Evolutionary conservation across 2,113 vertebrate genomes (phyloP).

Genomic region (Pterophyllum scalare): DNA sequence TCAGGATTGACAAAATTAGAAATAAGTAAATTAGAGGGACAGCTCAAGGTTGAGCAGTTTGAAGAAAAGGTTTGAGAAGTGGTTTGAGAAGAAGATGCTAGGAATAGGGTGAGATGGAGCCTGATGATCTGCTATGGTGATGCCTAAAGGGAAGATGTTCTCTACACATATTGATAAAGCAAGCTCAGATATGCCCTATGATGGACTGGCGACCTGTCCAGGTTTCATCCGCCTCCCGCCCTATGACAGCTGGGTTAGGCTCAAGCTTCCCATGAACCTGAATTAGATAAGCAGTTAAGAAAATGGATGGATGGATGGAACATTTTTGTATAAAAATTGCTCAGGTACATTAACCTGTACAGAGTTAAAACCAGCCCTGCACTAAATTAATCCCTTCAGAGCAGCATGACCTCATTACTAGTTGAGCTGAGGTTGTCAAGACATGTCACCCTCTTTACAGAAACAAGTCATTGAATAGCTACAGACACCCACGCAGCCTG

Average conservation of each 20-base stretch:
- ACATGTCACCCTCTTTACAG: conserved; percentile 40
- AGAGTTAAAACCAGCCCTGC: neutral
- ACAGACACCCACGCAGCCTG: neutral
- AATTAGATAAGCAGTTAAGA: too few species aligned
- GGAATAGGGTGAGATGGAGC: too few species aligned
- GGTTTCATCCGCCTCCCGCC: neutral
- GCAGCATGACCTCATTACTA: conserved; percentile 48
- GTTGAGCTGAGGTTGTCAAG: conserved; percentile 43
- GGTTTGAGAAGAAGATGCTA: too few species aligned
- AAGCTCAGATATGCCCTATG: neutral
- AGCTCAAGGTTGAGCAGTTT: too few species aligned
- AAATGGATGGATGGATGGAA: neutral
- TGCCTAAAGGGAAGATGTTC: too few species aligned
- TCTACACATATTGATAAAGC: neutral
- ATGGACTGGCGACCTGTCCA: neutral
- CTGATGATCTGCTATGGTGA: too few species aligned
- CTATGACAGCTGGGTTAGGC: neutral
- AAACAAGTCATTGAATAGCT: conserved; percentile 21
- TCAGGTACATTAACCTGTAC: neutral
- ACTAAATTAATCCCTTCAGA: conserved; percentile 20
- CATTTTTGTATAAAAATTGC: neutral
- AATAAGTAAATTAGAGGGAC: too few species aligned
- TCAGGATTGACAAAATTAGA: too few species aligned
- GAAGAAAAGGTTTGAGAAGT: too few species aligned
- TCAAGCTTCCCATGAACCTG: neutral